Evolutionary conservation across 2,888 invertebrate species (phyloP).

Genomic region (Cordilura impudica): DNA sequence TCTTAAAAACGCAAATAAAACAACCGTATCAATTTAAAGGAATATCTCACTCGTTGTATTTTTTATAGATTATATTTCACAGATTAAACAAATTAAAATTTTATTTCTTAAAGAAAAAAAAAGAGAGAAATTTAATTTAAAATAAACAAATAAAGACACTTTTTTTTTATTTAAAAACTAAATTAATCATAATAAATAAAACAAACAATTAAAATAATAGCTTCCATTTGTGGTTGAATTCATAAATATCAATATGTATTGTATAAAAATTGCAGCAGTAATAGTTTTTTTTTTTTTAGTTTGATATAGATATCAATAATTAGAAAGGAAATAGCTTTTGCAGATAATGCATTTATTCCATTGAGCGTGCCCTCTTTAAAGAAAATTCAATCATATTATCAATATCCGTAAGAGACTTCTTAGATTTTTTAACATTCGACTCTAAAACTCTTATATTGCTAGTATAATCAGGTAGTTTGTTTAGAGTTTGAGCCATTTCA

Average conservation of each 20-base stretch:
- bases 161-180: neutral
- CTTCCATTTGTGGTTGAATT: constrained; percentile 4
- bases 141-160: constrained; percentile 28
- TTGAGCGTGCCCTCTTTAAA: constrained; percentile 68
- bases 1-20: neutral
- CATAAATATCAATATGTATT: constrained; percentile 1
- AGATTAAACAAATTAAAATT: constrained; percentile 31
- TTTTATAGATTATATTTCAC: constrained; percentile 43
- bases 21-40: constrained; percentile 24
- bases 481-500: constrained; percentile 71
- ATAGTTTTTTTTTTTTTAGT: no score
- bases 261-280: neutral
- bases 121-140: neutral
- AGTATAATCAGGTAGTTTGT: constrained; percentile 72
- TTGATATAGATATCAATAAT: constrained; percentile 37
- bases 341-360: constrained; percentile 14
- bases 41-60: constrained; percentile 62
- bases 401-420: constrained; percentile 73
- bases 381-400: constrained; percentile 77
- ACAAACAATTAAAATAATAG: constrained; percentile 23
- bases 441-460: constrained; percentile 75
- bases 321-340: constrained; percentile 4
- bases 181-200: constrained; percentile 21
- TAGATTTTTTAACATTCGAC: constrained; percentile 76
- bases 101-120: constrained; percentile 20